Evolutionary conservation across 2,113 vertebrate genomes (phyloP), one percentile per base, ranked within the genome.

Genomic region (Poeciliopsis prolifica): DNA sequence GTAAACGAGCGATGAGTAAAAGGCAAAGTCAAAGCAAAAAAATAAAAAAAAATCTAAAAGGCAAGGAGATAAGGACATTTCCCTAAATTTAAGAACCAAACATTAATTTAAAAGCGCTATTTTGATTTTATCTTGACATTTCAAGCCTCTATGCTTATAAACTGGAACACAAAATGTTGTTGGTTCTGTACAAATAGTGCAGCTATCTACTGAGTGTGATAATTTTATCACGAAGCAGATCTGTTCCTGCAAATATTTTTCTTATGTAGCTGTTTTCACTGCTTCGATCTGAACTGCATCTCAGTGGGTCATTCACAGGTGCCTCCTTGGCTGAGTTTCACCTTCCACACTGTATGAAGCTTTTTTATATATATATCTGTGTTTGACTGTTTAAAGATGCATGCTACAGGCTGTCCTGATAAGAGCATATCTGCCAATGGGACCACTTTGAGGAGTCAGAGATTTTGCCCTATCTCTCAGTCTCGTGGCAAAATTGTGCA

Each of bases 351-450:
- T 61, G 61, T 72, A 85, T 70, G 72, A 33, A 42, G 31, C 64
- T 77, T 61, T 58, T 77, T 78, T 75, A 81, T 68, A 78, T 29
- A 2, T 29, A 28, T 78, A 69, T 82, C 78, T 81, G 63, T 71
- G 77, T 77, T 74, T 79, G 60, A 78, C 68, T 80, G 68, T 86
- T 80, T 69, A 87, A 89, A 89, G 89, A 91, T 80, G 74, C 86
- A 88, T 86, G 81, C 76, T 79, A 64, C 68, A 33, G 68, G 70
- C 81, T 76, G 79, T 82, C 74, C 60, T 82, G 92, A 94, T 94
- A 92, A 93, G 88, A 75, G 80, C 75, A 72, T 89, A 89, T 92
- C 91, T 88, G 82, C 86, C 83, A 76, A 69, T 77, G 86, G 86
- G 87, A 84, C 82, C 75, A 84, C 83, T 58, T 26, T 62, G 65